Conservation (phyloP, 2,113 vertebrate genomes). For the Megaceryle torquata region DNA sequence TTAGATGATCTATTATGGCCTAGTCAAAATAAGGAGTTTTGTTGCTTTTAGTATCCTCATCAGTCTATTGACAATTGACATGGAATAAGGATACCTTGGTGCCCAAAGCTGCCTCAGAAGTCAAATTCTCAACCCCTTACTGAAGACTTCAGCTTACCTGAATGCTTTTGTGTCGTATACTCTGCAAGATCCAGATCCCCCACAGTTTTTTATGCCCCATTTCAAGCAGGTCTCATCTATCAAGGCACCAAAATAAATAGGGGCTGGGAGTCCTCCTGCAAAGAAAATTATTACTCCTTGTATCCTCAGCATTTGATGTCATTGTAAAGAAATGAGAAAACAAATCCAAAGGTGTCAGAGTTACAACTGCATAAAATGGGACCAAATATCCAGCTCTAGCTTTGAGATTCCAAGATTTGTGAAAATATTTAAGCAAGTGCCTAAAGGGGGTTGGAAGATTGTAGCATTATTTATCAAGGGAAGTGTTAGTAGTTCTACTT, state of each 20-base stretch:
- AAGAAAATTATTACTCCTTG: constrained; percentile 53
- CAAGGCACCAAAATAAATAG: constrained; percentile 93
- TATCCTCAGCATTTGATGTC: background rate
- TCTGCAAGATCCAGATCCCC: constrained; percentile 85
- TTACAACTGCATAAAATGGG: background rate
- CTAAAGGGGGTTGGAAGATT: background rate
- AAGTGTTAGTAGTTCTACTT: background rate
- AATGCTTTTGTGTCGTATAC: constrained; percentile 84
- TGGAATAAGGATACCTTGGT: background rate
- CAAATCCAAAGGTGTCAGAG: constrained; percentile 54
- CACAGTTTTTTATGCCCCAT: constrained; percentile 87
- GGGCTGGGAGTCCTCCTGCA: constrained; percentile 91
- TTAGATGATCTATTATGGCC: background rate
- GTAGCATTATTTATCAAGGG: background rate
- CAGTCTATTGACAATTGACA: background rate
- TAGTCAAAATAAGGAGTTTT: background rate
- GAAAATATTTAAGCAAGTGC: background rate
- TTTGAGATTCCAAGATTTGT: background rate
- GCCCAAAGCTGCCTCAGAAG: background rate
- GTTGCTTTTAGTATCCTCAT: background rate
- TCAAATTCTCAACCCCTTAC: background rate
- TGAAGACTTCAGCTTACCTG: constrained; percentile 74
- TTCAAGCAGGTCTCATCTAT: constrained; percentile 92
- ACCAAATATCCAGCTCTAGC: background rate
- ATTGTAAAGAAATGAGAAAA: background rate